Evolutionary conservation across 2,113 vertebrate species (phyloP).

Genomic region (Archocentrus centrarchus): DNA sequence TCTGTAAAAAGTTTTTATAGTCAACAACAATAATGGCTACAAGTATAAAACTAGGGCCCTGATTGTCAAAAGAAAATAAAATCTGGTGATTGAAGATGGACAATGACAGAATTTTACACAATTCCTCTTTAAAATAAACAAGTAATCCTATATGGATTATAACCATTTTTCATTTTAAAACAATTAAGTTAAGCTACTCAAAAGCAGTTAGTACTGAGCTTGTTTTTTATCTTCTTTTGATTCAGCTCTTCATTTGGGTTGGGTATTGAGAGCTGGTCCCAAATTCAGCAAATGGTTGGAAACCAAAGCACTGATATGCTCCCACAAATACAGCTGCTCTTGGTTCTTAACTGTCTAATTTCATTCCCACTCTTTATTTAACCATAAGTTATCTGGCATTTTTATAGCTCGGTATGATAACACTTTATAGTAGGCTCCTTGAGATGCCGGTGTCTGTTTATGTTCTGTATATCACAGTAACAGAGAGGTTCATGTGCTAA

Average conservation of each 20-base stretch:
- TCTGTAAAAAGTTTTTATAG: slow-evolving; percentile 36
- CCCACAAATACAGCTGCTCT: slow-evolving; percentile 3
- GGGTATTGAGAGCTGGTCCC: not conserved
- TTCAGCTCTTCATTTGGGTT: not conserved
- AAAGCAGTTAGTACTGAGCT: not conserved
- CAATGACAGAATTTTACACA: not conserved
- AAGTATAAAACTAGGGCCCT: not conserved
- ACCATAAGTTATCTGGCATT: slow-evolving; percentile 42
- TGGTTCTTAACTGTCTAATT: slow-evolving; percentile 32
- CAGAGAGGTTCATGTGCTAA: slow-evolving; percentile 36
- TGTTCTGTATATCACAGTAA: slow-evolving; percentile 14
- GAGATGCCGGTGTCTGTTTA: slow-evolving; percentile 45
- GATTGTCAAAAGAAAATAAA: not conserved
- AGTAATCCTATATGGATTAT: not conserved
- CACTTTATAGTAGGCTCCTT: slow-evolving; percentile 53
- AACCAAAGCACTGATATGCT: slow-evolving; percentile 8
- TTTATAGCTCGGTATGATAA: slow-evolving; percentile 52
- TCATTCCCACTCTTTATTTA: slow-evolving; percentile 44
- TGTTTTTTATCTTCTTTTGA: not conserved
- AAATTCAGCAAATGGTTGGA: slow-evolving; percentile 15
- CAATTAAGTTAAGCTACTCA: not conserved
- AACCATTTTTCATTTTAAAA: slow-evolving; percentile 23
- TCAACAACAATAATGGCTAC: slow-evolving; percentile 15
- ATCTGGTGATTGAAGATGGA: slow-evolving; percentile 21
- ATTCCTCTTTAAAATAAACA: not conserved